These are phyloP conservation scores for Gymnarchus niloticus DNA, from an alignment of 2,113 vertebrate species.

Conservation along the genomic window DNA sequence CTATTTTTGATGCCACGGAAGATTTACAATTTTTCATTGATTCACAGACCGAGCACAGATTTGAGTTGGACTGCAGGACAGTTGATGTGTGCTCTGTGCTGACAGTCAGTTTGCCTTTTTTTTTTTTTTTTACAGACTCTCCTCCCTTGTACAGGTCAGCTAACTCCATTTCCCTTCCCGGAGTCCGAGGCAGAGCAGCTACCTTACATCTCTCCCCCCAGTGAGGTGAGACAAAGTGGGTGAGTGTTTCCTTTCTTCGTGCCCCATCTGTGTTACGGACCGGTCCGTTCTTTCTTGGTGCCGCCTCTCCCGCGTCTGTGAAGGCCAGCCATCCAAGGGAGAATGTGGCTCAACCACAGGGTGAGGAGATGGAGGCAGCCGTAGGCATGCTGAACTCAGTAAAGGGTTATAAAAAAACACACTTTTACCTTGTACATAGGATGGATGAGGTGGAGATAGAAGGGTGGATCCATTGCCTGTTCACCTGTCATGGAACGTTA, in stretches of 20 bases:
- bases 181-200: background rate
- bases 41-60: background rate
- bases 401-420: background rate
- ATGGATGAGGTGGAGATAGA: background rate
- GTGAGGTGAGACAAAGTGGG: background rate
- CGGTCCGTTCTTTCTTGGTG: background rate
- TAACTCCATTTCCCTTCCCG: slow-evolving; percentile 29
- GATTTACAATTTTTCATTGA: slow-evolving; percentile 31
- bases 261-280: background rate
- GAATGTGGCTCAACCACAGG: too few species aligned
- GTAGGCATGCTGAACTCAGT: background rate
- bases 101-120: slow-evolving; percentile 26
- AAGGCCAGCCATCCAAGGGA: background rate
- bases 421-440: too few species aligned
- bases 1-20: slow-evolving; percentile 68
- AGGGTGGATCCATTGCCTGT: background rate
- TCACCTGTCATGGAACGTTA: background rate
- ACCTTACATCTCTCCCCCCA: too few species aligned
- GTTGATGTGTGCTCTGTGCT: background rate
- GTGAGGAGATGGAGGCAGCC: background rate
- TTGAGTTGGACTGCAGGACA: background rate
- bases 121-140: slow-evolving; percentile 5
- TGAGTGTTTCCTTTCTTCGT: background rate
- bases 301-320: too few species aligned
- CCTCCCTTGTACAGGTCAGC: background rate